Evolutionary conservation across 2,888 invertebrate genomes (phyloP), one percentile per base, ranked within the genome.

Genomic region (Lasioglossum morio): DNA sequence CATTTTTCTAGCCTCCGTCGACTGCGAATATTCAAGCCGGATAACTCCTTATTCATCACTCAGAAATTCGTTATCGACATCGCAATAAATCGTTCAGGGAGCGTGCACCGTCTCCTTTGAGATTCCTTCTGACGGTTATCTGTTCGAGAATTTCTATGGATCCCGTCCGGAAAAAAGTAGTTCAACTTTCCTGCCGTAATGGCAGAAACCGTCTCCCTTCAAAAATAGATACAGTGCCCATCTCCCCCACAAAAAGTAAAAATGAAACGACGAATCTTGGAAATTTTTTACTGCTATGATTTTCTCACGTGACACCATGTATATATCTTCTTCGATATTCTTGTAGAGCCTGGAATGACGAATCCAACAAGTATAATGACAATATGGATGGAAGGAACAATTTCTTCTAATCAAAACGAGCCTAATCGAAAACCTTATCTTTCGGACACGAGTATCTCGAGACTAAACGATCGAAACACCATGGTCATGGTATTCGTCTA

Each of bases 61-160:
- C 5, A 40, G 57, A 66, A 79, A 79, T 82, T 79, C 83, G 72
- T 60, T 79, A 83, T 83, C 79, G 85, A 79, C 77, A 53, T 74
- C 34, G 14, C 60, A 37, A 83, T 83, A 85, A 85, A 82, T 85
- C 72, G 10, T 79, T 19, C 37, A 4, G 46, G 7, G 46, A 27
- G 43, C 60, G 43, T 16, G 48, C 53, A 57, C 27, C 66, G 5
- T 19, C 16, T 30, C 19, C 30, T 53, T 53, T 30, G 23, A 60
- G 53, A 30, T 74, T 16, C 60, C 23, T 14, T 40, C 57, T 14
- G 23, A 2, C 27, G 30, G 23, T 48, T 46, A 72, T 27, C 34
- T 16, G 40, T 19, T 12, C 23, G 23, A 53, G 63, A 30, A 73
- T 80, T 57, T 43, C 23, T 81, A 27, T 43, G 23, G 34, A 40